Evolutionary conservation across 1,140 invertebrate species (phyloP).

Genomic region (Zaprionus kolodkinae): DNA sequence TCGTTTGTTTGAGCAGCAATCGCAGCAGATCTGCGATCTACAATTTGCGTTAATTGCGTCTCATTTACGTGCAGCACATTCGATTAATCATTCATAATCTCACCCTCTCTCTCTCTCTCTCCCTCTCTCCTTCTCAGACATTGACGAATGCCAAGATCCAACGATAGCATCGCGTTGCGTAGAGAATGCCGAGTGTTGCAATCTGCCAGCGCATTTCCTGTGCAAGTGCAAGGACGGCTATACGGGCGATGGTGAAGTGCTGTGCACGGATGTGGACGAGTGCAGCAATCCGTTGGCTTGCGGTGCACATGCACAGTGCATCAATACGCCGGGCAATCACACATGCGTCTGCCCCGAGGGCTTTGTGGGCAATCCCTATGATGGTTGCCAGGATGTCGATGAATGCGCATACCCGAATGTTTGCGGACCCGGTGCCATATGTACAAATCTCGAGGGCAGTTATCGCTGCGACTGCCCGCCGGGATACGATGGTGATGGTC

Average conservation of each 20-base stretch:
- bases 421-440: conserved; percentile 92
- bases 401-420: conserved; percentile 90
- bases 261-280: conserved; percentile 95
- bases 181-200: conserved; percentile 96
- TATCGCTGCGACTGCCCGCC: conserved; percentile 92
- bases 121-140: conserved; percentile 89
- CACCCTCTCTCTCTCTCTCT: conserved; percentile 9
- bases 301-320: conserved; percentile 91
- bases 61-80: conserved; percentile 54
- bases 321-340: conserved; percentile 94
- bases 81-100: conserved; percentile 62
- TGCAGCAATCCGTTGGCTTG: conserved; percentile 91
- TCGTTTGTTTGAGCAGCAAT: conserved; percentile 13
- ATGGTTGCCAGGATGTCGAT: conserved; percentile 92
- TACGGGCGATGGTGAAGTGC: conserved; percentile 93
- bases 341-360: conserved; percentile 93
- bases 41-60: conserved; percentile 55
- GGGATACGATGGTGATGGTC: conserved; percentile 91
- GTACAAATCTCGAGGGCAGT: conserved; percentile 91
- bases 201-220: conserved; percentile 95
- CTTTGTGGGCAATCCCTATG: conserved; percentile 94
- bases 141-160: conserved; percentile 96
- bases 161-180: conserved; percentile 92
- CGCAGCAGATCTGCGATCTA: conserved; percentile 14
- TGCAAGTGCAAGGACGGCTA: conserved; percentile 97